A percentile compares a stretch with the other conserved stretches of the same genome.
These are phyloP conservation scores for Chamaea fasciata DNA, from an alignment of 2,113 vertebrate species.

Conservation along the genomic window DNA sequence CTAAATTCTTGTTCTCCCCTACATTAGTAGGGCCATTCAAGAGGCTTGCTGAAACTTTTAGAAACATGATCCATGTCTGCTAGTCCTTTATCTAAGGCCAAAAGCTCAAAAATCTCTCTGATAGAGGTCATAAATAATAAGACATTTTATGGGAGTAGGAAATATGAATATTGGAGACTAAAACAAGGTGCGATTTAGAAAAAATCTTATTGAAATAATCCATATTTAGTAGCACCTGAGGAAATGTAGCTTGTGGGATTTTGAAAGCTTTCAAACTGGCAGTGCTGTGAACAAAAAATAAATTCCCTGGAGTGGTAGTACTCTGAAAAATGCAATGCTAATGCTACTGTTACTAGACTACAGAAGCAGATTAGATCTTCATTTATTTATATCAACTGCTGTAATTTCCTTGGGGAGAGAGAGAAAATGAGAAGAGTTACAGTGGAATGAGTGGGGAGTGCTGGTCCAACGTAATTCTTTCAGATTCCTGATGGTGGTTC, in stretches of 20 bases:
- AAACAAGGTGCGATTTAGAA: not conserved
- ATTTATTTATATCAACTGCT: slow-evolving; percentile 37
- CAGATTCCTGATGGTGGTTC: slow-evolving; percentile 1
- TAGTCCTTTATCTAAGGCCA: not conserved
- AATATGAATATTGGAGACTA: not conserved
- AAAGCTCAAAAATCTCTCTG: not conserved
- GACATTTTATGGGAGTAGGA: not conserved
- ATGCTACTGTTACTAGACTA: slow-evolving; percentile 23
- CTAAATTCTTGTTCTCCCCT: not conserved
- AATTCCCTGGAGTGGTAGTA: slow-evolving; percentile 44
- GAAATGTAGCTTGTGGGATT: slow-evolving; percentile 32
- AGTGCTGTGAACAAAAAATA: slow-evolving; percentile 28
- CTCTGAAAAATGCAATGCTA: slow-evolving; percentile 34
- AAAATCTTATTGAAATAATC: slow-evolving; percentile 26
- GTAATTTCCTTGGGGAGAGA: slow-evolving; percentile 37
- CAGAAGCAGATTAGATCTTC: slow-evolving; percentile 15
- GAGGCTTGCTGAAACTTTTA: not conserved
- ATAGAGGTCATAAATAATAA: not conserved
- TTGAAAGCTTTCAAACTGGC: slow-evolving; percentile 34
- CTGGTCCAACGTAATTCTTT: not conserved
- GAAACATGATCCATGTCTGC: not conserved
- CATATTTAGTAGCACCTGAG: slow-evolving; percentile 29
- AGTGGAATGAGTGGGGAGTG: slow-evolving; percentile 22
- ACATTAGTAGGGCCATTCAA: not conserved
- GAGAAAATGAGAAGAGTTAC: not conserved